Evolutionary conservation across 2,888 invertebrate species (phyloP), one percentile per base, ranked within the genome.

Genomic region (Micropterix aruncella): DNA sequence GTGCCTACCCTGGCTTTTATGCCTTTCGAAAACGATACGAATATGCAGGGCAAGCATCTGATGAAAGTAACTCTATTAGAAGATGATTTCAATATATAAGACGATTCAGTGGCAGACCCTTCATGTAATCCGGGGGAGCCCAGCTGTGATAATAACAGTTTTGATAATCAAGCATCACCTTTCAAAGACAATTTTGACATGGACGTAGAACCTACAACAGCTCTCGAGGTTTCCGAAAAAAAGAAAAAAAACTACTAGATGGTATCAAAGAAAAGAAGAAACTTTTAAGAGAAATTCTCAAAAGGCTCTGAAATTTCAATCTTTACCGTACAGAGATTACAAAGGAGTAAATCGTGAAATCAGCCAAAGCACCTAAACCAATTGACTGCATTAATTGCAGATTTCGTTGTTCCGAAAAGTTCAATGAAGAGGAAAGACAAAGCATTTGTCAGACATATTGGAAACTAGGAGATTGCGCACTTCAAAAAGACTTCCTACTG

Each of bases 51-150:
- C 4, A 4, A 3, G 4, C 4, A 37, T 37, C 14, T 15, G 14
- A 3, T 14, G 38, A 16, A 37, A 15, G 38, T 4, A 37, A 15
- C 38, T 16, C 16, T 16, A 16, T 9, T 9, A 37, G 38, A 37
- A n/a, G n/a, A n/a, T 15, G 38, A 37, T 37, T 4, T 37, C 4
- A 15, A 37, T 37, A 15, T 37, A 9, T 4, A 14, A 9, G 38
- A 37, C 16, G 38, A 37, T 37, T 37, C 38, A 15, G 38, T 37
- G 16, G 12, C 38, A 37, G 38, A 37, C 16, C 38, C 38, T 37
- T 16, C 38, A 15, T 37, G 38, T 14, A 7, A 36, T 16, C 14
- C 15, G 14, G 38, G 15, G 16, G 38, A 37, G 12, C 16, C 3
- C 38, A 4, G 38, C 38, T 15, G 38, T 37, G 12, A 9, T 16